Evolutionary conservation across 2,797 vertebrate species (phyloP), one percentile per base, ranked within the genome.

Genomic region (Alfaro cultratus): DNA sequence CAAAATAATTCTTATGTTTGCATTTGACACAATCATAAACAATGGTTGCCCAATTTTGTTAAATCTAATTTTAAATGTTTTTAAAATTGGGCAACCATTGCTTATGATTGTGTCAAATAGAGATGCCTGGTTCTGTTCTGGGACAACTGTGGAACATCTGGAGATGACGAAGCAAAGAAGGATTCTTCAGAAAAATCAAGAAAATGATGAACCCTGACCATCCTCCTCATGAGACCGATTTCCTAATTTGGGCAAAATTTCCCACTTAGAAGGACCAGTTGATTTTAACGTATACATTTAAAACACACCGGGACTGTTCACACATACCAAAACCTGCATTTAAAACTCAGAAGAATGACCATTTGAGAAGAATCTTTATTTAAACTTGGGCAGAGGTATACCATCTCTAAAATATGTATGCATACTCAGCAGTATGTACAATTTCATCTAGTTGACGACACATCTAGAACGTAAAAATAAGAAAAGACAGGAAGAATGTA

Each of bases 391-490:
- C 76, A 82, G 82, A 89, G 76, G 89, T 75, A 83, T 85, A 87
- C 77, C 80, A 89, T 91, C 80, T 94, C 91, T 90, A 92, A 90
- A 93, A 89, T 87, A 87, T 67, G 36, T 83, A 85, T 73, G 73
- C 57, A 83, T 80, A 85, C 82, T 90, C 83, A 92, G 81, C 85
- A 85, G 75, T 94, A 92, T 94, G 91, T 94, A 95, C 93, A 95
- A 57, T 84, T 68, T 90, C 80, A 87, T 80, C 80, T 83, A 86
- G 76, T 82, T 87, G 84, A 83, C 77, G 86, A 87, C 49, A 9
- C 41, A 60, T 57, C 13, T 51, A 86, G 70, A 76, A 81, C 68
- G 79, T 84, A 88, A 87, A 92, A 31, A 83, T 73, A 80, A 78
- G 49, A 78, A 55, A 79, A 75, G 73, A 83, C 13, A 88, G 77